Evolutionary conservation across 2,888 invertebrate species (phyloP).

Genomic region (Dynastes hyllus): DNA sequence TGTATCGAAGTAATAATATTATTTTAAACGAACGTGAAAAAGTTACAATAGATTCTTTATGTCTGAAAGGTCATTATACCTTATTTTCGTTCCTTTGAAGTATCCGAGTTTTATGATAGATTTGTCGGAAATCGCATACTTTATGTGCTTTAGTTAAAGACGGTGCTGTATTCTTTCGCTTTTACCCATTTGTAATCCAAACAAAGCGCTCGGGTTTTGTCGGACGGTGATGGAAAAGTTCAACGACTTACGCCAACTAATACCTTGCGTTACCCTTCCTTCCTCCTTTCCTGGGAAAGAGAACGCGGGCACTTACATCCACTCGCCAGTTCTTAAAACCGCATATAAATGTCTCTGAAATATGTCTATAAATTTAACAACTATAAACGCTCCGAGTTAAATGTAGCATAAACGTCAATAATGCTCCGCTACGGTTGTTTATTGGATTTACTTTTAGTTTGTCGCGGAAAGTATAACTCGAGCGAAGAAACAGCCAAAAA

Average conservation of each 20-base stretch:
- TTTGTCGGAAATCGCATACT: background rate
- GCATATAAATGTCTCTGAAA: slow-evolving; percentile 31
- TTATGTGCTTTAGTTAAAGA: background rate
- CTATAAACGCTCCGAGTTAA: slow-evolving; percentile 35
- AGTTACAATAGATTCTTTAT: background rate
- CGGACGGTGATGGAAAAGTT: slow-evolving; percentile 27
- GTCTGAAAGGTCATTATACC: background rate
- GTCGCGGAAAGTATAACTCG: slow-evolving; percentile 30
- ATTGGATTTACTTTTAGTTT: slow-evolving; percentile 41
- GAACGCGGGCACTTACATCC: background rate
- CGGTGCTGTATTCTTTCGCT: slow-evolving; percentile 1
- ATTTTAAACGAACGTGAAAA: background rate
- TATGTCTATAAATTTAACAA: slow-evolving; percentile 40
- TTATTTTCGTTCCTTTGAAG: slow-evolving; percentile 12
- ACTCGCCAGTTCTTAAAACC: slow-evolving; percentile 25
- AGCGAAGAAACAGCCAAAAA: slow-evolving; percentile 2
- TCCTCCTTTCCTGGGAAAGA: background rate
- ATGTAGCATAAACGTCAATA: slow-evolving; percentile 43
- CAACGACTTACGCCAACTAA: slow-evolving; percentile 4
- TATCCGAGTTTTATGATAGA: slow-evolving; percentile 18
- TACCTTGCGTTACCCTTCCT: background rate
- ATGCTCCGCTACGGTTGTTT: slow-evolving; percentile 35
- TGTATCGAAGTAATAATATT: too few species aligned
- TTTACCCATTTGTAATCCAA: slow-evolving; percentile 33
- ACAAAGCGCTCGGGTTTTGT: background rate